phyloP scores from a whole-genome alignment of 2,888 invertebrate genomes.

The Heliconius aoede region DNA sequence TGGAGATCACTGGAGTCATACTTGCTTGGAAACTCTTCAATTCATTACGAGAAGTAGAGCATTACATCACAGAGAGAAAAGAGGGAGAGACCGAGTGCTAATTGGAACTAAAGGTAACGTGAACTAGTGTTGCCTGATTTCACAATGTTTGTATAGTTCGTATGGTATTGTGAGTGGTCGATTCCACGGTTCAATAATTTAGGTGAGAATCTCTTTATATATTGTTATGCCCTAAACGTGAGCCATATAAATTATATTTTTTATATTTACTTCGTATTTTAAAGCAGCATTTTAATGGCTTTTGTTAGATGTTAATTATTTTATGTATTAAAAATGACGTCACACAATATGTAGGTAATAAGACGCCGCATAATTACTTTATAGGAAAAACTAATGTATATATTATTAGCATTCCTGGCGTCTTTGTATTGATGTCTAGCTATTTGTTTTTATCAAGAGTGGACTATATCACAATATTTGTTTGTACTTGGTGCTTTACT shows the following conservation, averaged over 20 bases:
- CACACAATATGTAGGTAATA: slow-evolving; percentile 36
- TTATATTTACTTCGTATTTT: slow-evolving; percentile 24
- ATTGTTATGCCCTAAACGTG: slow-evolving; percentile 31
- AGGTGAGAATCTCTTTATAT: slow-evolving; percentile 36
- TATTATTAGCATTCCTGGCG: slow-evolving; percentile 26
- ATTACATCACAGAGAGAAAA: slow-evolving; percentile 76
- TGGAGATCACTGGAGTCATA: slow-evolving; percentile 71
- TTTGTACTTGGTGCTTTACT: slow-evolving; percentile 31
- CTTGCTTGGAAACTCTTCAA: slow-evolving; percentile 76
- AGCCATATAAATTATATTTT: slow-evolving; percentile 26
- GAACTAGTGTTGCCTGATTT: slow-evolving; percentile 39
- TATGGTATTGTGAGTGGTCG: slow-evolving; percentile 36
- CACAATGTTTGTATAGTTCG: slow-evolving; percentile 27
- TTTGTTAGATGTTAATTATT: slow-evolving; percentile 26
- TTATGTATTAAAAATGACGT: slow-evolving; percentile 31
- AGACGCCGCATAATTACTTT: slow-evolving; percentile 37
- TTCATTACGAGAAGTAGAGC: slow-evolving; percentile 74
- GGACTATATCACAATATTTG: slow-evolving; percentile 28
- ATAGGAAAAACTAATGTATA: slow-evolving; percentile 28
- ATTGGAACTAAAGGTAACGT: slow-evolving; percentile 46
- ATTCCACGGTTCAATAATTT: slow-evolving; percentile 37
- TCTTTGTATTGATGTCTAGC: too few species aligned
- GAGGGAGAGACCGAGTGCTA: slow-evolving; percentile 80
- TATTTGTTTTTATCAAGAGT: slow-evolving; percentile 13
- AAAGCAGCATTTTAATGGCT: slow-evolving; percentile 21